Conservation (phyloP, 2,888 invertebrate genomes). For the Buathra laborator region DNA sequence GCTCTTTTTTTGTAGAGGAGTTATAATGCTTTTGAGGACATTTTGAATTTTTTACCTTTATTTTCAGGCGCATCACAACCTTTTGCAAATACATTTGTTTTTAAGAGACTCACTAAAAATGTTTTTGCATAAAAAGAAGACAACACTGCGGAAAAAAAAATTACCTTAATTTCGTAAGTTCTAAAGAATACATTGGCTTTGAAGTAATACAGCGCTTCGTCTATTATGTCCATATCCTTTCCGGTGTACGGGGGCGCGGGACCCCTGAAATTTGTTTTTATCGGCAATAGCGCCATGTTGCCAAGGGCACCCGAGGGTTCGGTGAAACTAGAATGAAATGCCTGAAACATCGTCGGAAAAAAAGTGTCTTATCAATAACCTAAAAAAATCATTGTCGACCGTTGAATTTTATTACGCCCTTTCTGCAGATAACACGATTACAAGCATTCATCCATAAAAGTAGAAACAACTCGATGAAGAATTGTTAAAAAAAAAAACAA, state of each 20-base stretch:
- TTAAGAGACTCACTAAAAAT: too few species aligned
- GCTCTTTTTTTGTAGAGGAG: too few species aligned
- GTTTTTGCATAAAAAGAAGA: background rate
- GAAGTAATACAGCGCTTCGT: slow-evolving; percentile 98
- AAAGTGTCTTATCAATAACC: background rate
- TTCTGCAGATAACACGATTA: too few species aligned
- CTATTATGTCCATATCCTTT: slow-evolving; percentile 95
- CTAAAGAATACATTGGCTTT: slow-evolving; percentile 99
- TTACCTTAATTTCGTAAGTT: slow-evolving; percentile 98
- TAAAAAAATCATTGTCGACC: background rate
- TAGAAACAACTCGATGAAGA: background rate
- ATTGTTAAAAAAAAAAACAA: slow-evolving; percentile 2
- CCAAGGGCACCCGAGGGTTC: slow-evolving; percentile 92
- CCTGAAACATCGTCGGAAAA: slow-evolving; percentile 87
- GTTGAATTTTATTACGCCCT: too few species aligned
- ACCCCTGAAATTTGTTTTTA: slow-evolving; percentile 96
- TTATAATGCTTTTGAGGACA: too few species aligned
- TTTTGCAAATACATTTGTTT: too few species aligned
- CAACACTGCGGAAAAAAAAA: slow-evolving; percentile 14
- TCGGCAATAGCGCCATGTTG: slow-evolving; percentile 96
- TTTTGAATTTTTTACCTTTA: too few species aligned
- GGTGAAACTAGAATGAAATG: slow-evolving; percentile 97
- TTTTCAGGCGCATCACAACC: too few species aligned
- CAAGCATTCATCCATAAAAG: too few species aligned
- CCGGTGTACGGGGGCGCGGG: slow-evolving; percentile 91